A percentile compares a stretch with the other conserved stretches of the same genome.
Evolutionary conservation across 2,888 invertebrate species (phyloP).

Genomic region (Habrosyne pyritoides): DNA sequence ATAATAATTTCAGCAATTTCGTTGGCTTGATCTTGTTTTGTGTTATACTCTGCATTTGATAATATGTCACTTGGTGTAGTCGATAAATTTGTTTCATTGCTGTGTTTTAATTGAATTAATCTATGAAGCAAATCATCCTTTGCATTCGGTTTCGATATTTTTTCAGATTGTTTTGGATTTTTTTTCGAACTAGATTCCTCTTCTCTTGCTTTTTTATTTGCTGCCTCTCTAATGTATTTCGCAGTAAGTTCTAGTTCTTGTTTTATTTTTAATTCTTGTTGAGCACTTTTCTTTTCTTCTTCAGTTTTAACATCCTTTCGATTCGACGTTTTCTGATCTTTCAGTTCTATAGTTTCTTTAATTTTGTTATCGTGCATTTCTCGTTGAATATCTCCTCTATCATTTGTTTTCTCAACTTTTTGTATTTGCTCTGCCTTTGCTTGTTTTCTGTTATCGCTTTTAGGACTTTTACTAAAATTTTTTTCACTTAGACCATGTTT

Average conservation of each 20-base stretch:
- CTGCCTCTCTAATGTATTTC: not conserved
- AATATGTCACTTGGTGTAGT: not conserved
- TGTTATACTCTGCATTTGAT: slow-evolving; percentile 25
- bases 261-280: not conserved
- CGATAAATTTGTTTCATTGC: slow-evolving; percentile 10
- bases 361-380: too few species aligned
- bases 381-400: too few species aligned
- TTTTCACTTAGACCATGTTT: not conserved
- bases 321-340: too few species aligned
- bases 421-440: too few species aligned
- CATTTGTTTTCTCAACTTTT: too few species aligned
- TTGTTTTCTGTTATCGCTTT: too few species aligned
- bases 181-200: slow-evolving; percentile 13
- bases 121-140: slow-evolving; percentile 14
- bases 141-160: slow-evolving; percentile 12
- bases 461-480: too few species aligned
- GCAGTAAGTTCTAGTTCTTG: not conserved
- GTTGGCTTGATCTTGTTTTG: slow-evolving; percentile 10
- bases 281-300: slow-evolving; percentile 1
- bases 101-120: slow-evolving; percentile 18
- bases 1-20: slow-evolving; percentile 47
- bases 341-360: too few species aligned
- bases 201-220: not conserved
- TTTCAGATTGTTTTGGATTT: slow-evolving; percentile 16
- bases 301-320: slow-evolving; percentile 14